phyloP scores from a whole-genome alignment of 2,113 vertebrate species.

The Urocolius indicus region DNA sequence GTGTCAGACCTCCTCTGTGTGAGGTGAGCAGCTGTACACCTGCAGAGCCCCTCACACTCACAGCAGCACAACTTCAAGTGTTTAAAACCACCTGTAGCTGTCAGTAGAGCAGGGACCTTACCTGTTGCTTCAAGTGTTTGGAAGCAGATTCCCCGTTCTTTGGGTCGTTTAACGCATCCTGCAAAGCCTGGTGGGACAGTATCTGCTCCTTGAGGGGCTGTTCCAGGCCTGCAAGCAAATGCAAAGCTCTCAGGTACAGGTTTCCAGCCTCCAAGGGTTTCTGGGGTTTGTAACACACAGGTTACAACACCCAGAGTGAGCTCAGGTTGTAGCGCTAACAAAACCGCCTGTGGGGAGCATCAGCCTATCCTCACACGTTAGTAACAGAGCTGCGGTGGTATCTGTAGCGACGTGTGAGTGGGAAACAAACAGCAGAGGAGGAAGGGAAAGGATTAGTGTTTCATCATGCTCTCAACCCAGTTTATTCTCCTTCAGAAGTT shows the following conservation, averaged over 20 bases:
- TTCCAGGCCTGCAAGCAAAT: conserved; percentile 77
- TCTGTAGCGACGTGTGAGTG: not conserved
- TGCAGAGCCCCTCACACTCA: not conserved
- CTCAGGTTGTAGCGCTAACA: not conserved
- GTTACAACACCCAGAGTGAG: not conserved
- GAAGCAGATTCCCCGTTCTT: conserved; percentile 90
- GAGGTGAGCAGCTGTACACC: not conserved
- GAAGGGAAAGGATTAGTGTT: not conserved
- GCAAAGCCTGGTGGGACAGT: conserved; percentile 84
- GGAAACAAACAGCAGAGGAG: not conserved
- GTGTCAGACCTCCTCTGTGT: not conserved
- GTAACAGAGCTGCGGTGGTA: not conserved
- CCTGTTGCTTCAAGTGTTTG: conserved; percentile 97
- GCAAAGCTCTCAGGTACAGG: not conserved
- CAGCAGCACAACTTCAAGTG: not conserved
- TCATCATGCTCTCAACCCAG: not conserved
- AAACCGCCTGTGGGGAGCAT: not conserved
- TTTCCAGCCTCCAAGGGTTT: not conserved
- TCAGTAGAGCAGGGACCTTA: conserved; percentile 43
- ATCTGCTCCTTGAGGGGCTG: conserved; percentile 75
- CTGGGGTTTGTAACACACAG: not conserved
- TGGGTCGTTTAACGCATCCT: conserved; percentile 86
- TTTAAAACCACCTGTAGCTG: not conserved
- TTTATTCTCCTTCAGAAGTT: not conserved
- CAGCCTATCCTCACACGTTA: not conserved